These are phyloP conservation scores for Lasiurus borealis DNA, from an alignment of 2,113 vertebrate genomes.

Conservation along the genomic window DNA sequence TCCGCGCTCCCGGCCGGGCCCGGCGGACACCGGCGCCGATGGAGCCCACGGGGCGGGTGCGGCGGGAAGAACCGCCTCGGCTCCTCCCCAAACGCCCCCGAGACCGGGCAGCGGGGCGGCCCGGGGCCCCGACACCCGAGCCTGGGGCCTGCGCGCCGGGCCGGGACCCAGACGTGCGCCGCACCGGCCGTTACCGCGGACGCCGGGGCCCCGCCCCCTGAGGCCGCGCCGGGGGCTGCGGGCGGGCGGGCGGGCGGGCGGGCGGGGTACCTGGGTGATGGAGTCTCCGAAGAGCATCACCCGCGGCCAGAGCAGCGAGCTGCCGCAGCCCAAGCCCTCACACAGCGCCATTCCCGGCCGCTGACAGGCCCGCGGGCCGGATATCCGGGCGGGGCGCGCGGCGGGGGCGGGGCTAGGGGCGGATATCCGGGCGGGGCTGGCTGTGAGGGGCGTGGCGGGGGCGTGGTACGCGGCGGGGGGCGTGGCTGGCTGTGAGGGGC, in stretches of 20 bases:
- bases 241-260: neutral
- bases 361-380: too few species aligned
- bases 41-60: too few species aligned
- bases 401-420: neutral
- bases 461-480: too few species aligned
- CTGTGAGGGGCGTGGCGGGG: neutral
- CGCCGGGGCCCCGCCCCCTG: too few species aligned
- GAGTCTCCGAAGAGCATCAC: slow-evolving; percentile 96
- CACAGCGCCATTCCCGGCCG: neutral
- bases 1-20: neutral
- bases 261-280: slow-evolving; percentile 95
- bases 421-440: neutral
- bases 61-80: neutral
- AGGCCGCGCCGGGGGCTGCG: neutral
- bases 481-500: too few species aligned
- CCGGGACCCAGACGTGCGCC: neutral
- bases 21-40: too few species aligned
- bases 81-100: neutral
- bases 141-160: neutral
- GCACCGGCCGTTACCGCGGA: too few species aligned
- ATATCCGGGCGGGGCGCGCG: neutral
- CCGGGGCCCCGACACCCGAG: too few species aligned
- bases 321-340: fast-evolving
- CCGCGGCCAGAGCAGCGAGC: slow-evolving; percentile 87
- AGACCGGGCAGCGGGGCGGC: too few species aligned